Conservation (phyloP, 1,140 invertebrate genomes). For the Diorhabda carinulata region DNA sequence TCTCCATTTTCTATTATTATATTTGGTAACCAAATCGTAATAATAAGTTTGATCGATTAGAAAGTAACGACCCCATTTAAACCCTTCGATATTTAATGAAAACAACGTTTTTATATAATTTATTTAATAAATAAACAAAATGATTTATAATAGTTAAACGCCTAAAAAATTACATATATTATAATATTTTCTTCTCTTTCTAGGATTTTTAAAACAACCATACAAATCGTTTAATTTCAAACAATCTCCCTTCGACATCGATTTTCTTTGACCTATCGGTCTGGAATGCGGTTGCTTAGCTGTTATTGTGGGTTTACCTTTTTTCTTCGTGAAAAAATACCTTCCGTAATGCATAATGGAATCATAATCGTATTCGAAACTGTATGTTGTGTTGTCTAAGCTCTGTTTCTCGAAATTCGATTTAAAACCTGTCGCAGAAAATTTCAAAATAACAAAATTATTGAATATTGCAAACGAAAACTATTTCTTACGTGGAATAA, state of each 20-base stretch:
- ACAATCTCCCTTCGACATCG: slow-evolving; percentile 63
- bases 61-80: no score
- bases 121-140: slow-evolving; percentile 7
- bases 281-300: slow-evolving; percentile 52
- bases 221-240: slow-evolving; percentile 69
- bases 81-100: no score
- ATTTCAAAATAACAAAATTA: not conserved
- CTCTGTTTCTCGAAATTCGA: slow-evolving; percentile 61
- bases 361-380: slow-evolving; percentile 67
- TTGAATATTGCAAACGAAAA: not conserved
- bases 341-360: slow-evolving; percentile 73
- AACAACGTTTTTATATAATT: no score
- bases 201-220: slow-evolving; percentile 56
- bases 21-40: no score
- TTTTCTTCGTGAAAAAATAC: slow-evolving; percentile 54
- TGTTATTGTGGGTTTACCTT: slow-evolving; percentile 59
- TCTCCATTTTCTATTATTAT: no score
- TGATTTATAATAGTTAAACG: slow-evolving; percentile 22
- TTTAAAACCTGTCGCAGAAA: slow-evolving; percentile 41
- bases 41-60: no score
- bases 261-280: slow-evolving; percentile 57
- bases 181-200: slow-evolving; percentile 57
- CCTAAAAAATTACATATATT: slow-evolving; percentile 60
- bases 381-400: slow-evolving; percentile 58
- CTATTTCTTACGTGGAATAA: slow-evolving; percentile 51